A percentile compares a stretch with the other conserved stretches of the same genome.
phyloP scores from a whole-genome alignment of 2,797 vertebrate genomes.

The Melanogrammus aeglefinus region DNA sequence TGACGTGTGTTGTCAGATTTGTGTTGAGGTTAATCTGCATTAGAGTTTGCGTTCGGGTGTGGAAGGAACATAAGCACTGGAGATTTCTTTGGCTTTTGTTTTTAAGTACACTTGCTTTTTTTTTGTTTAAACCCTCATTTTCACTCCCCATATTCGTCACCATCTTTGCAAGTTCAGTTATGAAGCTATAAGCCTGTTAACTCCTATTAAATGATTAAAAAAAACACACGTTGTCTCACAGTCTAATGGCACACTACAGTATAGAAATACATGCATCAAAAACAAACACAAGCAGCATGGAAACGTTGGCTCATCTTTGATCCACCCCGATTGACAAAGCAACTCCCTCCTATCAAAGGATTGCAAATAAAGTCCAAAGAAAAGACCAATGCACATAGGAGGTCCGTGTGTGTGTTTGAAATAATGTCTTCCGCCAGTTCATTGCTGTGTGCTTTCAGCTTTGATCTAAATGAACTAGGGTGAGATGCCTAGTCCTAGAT shows the following conservation, averaged over 20 bases:
- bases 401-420: slow-evolving; percentile 42
- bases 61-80: no score
- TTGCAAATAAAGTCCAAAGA: slow-evolving; percentile 64
- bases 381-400: slow-evolving; percentile 51
- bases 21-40: background rate
- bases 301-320: slow-evolving; percentile 63
- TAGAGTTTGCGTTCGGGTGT: background rate
- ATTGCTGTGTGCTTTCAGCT: slow-evolving; percentile 37
- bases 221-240: slow-evolving; percentile 41
- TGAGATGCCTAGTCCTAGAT: slow-evolving; percentile 19
- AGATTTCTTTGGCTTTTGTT: no score
- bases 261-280: slow-evolving; percentile 35
- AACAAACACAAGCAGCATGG: slow-evolving; percentile 59
- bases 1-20: background rate
- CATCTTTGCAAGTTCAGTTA: slow-evolving; percentile 45
- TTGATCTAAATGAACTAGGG: slow-evolving; percentile 46
- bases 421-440: slow-evolving; percentile 42
- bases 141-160: slow-evolving; percentile 5
- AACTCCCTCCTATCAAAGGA: slow-evolving; percentile 61
- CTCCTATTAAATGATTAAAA: slow-evolving; percentile 57
- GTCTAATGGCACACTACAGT: slow-evolving; percentile 46
- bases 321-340: slow-evolving; percentile 60
- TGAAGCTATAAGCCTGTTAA: slow-evolving; percentile 24
- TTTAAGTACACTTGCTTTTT: background rate
- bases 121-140: background rate